Evolutionary conservation across 2,888 invertebrate genomes (phyloP).

Genomic region (Oxycera nigricornis): DNA sequence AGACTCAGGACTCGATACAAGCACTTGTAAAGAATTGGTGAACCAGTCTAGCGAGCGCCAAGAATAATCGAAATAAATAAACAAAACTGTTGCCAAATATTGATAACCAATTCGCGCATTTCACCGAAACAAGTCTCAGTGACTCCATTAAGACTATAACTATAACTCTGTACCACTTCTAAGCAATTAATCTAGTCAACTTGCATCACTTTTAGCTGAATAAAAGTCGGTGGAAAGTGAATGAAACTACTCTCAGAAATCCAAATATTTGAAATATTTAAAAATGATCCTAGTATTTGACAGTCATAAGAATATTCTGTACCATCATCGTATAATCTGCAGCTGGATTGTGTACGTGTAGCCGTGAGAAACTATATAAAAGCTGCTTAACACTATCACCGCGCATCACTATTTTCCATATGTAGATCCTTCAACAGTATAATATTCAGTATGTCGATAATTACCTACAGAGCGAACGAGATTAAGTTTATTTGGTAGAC

Average conservation of each 20-base stretch:
- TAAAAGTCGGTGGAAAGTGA: not conserved
- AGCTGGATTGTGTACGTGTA: no score
- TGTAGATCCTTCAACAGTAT: no score
- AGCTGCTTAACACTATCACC: no score
- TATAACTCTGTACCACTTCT: not conserved
- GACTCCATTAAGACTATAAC: not conserved
- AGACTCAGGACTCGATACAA: no score
- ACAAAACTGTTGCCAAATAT: not conserved
- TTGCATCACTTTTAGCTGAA: not conserved
- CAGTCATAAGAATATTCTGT: no score
- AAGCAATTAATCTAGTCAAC: slow-evolving; percentile 21
- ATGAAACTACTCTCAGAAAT: not conserved
- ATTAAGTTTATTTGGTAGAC: not conserved
- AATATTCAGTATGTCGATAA: no score
- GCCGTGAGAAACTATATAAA: no score
- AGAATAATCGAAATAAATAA: not conserved
- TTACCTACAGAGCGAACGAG: not conserved
- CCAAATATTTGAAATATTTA: no score
- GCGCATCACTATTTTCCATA: no score
- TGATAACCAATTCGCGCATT: not conserved
- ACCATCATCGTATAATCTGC: no score
- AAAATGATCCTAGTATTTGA: no score
- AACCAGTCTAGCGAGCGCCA: not conserved
- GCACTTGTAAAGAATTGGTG: no score
- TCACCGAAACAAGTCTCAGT: not conserved